These are phyloP conservation scores for Stenodera caucasica DNA, from an alignment of 2,888 invertebrate genomes.

Conservation along the genomic window DNA sequence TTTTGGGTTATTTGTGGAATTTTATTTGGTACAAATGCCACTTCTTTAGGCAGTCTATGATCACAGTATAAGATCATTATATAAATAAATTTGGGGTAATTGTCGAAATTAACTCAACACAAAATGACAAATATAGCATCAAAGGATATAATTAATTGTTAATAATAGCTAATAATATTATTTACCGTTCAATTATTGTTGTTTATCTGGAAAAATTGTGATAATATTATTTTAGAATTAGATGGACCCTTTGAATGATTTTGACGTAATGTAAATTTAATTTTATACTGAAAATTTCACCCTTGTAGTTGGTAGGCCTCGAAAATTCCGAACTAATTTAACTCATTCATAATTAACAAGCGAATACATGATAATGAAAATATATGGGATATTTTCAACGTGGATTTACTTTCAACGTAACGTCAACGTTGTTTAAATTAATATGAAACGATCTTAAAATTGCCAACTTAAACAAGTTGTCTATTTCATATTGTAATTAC, in stretches of 20 bases:
- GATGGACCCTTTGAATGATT: slow-evolving; percentile 8
- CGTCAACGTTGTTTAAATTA: slow-evolving; percentile 15
- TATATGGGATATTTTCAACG: slow-evolving; percentile 24
- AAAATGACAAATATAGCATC: not conserved
- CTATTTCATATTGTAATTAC: not conserved
- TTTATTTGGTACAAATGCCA: slow-evolving; percentile 29
- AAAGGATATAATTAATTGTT: not conserved
- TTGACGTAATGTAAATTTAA: slow-evolving; percentile 24
- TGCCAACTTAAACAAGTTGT: not conserved
- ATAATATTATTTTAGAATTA: not conserved
- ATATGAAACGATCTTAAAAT: not conserved
- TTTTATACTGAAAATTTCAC: slow-evolving; percentile 22
- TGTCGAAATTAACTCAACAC: not conserved
- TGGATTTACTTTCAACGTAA: slow-evolving; percentile 13
- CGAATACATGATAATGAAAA: slow-evolving; percentile 25
- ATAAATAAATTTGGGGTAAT: not conserved
- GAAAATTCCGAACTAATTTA: slow-evolving; percentile 27
- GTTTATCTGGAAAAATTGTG: too few species aligned
- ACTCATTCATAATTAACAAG: slow-evolving; percentile 26
- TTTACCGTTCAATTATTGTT: too few species aligned
- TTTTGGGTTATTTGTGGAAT: slow-evolving; percentile 25
- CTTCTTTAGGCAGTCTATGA: not conserved
- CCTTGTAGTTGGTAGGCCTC: slow-evolving; percentile 23
- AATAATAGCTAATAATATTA: too few species aligned
- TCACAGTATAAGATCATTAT: not conserved